Base-by-base conservation (phyloP, 2,888 invertebrate species). In the Spisula subtruncata region DNA sequence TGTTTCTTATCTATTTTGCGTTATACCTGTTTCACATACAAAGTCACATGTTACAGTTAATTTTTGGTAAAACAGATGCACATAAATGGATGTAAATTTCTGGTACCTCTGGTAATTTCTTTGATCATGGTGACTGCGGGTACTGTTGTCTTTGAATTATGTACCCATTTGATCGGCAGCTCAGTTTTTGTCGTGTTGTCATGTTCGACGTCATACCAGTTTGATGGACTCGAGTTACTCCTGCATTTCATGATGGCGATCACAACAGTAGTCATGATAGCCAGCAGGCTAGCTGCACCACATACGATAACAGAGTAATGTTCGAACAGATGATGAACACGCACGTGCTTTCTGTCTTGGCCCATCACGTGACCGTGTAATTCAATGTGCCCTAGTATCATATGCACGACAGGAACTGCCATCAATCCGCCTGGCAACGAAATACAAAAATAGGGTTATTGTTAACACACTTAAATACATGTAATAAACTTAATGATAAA, bases 301-400 rank as follows among this genome's bases (percentile, higher is more conserved):
- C 88, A 90, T n/a, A 90, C 18, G 20, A 91, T 88, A 0, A 85
- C 88, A 1, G 91, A 91, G 79, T 88, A 91, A 79, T 88, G 88
- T 71, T 90, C 90, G 66, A 88, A 89, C 56, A 90, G 80, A 48
- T 91, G 88, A 35, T 91, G 89, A 29, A 54, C 32, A 48, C 84
- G 32, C 5, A 75, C 5, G 14, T n/a, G 41, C 87, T 82, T 83
- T 51, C 66, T 71, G 0, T 85, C 83, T 41, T 32, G 10, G 18
- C 89, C 41, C 5, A 86, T 29, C 41, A 88, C 18, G 32, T 79
- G n/a, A 5, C 71, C 54, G 46, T 88, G 81, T 51, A 25, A 8
- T 20, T 60, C 25, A 32, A 80, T 82, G 81, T 91, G 90, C 20
- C 85, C 86, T 14, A 88, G 25, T 16, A 91, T 86, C 16, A 88